phyloP scores from a whole-genome alignment of 2,797 vertebrate genomes.

The Eulemur rubriventer region DNA sequence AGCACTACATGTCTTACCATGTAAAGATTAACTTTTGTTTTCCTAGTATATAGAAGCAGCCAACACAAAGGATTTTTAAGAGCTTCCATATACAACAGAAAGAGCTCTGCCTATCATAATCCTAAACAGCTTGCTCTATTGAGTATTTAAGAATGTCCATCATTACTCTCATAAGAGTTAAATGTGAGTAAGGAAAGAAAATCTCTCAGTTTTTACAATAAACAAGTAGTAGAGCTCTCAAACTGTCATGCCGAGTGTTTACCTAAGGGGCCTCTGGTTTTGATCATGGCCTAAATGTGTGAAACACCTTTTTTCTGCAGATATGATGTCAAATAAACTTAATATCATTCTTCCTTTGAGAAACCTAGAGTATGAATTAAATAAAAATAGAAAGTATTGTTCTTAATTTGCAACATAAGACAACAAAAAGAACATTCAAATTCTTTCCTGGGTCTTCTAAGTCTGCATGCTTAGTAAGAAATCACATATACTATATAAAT shows the following conservation, averaged over 20 bases:
- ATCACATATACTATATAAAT: background rate
- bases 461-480: background rate
- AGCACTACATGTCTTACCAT: background rate
- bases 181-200: background rate
- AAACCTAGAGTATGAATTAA: background rate
- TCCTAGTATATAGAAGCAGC: background rate
- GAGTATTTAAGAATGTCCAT: slow-evolving; percentile 63
- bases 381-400: background rate
- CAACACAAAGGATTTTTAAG: background rate
- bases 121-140: slow-evolving; percentile 50
- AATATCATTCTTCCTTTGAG: background rate
- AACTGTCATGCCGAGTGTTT: background rate
- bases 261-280: background rate
- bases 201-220: slow-evolving; percentile 48
- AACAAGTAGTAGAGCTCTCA: slow-evolving; percentile 42
- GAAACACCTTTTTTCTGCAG: background rate
- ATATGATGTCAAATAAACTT: slow-evolving; percentile 11
- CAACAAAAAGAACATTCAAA: background rate
- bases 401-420: background rate
- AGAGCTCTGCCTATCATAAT: background rate
- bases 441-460: background rate
- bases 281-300: slow-evolving; percentile 3
- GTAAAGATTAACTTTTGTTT: background rate
- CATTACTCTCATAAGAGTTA: slow-evolving; percentile 23
- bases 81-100: slow-evolving; percentile 33